A percentile compares a stretch with the other conserved stretches of the same genome.
phyloP scores from a whole-genome alignment of 2,797 vertebrate species.

The Tachyglossus aculeatus region DNA sequence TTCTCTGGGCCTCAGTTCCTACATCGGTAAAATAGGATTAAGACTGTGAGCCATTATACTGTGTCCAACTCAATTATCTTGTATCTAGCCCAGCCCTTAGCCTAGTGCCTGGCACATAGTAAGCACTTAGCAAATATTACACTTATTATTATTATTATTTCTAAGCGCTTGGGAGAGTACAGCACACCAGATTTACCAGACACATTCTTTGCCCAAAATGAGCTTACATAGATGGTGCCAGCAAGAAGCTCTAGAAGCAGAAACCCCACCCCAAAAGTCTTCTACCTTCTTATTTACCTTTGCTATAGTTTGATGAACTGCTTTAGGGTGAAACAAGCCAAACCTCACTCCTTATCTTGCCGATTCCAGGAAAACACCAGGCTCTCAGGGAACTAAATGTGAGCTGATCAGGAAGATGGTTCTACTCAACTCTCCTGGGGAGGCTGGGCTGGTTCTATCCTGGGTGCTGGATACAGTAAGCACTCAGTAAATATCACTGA shows the following conservation, averaged over 20 bases:
- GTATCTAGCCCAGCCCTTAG: too few species aligned
- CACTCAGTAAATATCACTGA: too few species aligned
- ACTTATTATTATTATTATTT: too few species aligned
- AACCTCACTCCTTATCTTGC: neutral
- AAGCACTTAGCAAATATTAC: too few species aligned
- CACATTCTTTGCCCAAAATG: too few species aligned
- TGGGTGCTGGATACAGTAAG: conserved; percentile 35
- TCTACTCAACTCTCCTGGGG: neutral
- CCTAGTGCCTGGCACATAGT: too few species aligned
- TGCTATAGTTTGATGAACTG: neutral
- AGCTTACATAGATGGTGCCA: neutral
- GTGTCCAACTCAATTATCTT: too few species aligned
- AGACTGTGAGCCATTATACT: too few species aligned
- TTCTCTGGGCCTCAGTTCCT: too few species aligned
- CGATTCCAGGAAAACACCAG: conserved; percentile 13
- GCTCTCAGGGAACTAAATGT: neutral
- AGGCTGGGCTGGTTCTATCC: neutral
- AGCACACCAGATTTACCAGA: too few species aligned
- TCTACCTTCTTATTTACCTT: neutral
- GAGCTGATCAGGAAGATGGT: conserved; percentile 11
- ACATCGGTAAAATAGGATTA: too few species aligned
- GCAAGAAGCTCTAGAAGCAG: neutral
- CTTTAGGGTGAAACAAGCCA: neutral
- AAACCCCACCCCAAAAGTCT: neutral
- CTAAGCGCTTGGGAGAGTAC: too few species aligned